Conservation (phyloP, 2,888 invertebrate species). For the Temnothorax unifasciatus region DNA sequence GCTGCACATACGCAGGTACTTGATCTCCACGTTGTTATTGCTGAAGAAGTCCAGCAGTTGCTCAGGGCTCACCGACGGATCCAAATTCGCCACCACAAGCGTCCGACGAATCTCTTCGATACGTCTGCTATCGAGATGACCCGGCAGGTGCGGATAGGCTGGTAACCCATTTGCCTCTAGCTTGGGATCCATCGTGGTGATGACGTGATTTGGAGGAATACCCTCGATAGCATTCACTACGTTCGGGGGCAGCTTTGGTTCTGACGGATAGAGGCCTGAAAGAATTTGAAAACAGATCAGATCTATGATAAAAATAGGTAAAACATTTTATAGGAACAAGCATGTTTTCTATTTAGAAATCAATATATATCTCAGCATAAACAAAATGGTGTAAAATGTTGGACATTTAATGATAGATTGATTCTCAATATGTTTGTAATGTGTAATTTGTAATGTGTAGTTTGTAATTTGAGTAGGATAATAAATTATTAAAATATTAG, state of each 20-base stretch:
- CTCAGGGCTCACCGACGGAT: conserved; percentile 90
- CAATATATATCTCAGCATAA: not conserved
- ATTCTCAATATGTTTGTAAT: not conserved
- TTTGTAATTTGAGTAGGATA: not conserved
- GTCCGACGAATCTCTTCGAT: conserved; percentile 99
- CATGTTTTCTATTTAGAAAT: not conserved
- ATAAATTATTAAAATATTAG: too few relatives aligned
- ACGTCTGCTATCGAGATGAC: conserved; percentile 94
- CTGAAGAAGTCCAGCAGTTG: conserved; percentile 96
- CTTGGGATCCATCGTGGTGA: conserved; percentile 96
- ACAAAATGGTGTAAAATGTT: not conserved
- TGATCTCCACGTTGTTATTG: conserved; percentile 95
- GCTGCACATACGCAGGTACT: conserved; percentile 97
- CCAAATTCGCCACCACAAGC: conserved; percentile 93
- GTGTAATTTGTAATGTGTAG: too few relatives aligned
- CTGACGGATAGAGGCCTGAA: conserved; percentile 92
- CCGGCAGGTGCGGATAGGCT: conserved; percentile 96
- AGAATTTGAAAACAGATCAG: not conserved
- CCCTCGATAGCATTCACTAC: conserved; percentile 96
- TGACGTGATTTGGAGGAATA: conserved; percentile 92
- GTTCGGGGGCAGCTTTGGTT: conserved; percentile 96
- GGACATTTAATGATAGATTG: not conserved
- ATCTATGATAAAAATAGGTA: not conserved
- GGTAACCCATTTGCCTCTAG: conserved; percentile 94
- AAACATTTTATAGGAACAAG: not conserved